Percentiles rank a stretch among this genome's conserved stretches.
These are phyloP conservation scores for Micrastur ruficollis DNA, from an alignment of 2,797 vertebrate genomes.

Conservation along the genomic window DNA sequence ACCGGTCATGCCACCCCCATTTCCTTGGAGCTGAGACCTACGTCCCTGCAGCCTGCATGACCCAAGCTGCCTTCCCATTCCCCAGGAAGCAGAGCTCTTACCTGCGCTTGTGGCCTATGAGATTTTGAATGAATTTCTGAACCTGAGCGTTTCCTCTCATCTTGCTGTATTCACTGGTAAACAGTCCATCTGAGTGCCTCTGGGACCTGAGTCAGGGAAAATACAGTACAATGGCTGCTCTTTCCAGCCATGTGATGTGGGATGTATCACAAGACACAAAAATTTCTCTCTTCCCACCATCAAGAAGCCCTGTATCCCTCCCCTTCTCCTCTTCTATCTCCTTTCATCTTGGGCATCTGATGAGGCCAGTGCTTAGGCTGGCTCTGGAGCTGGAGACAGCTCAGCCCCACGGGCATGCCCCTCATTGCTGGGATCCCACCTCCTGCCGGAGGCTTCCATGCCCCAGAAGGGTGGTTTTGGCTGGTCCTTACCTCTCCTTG, in stretches of 20 bases:
- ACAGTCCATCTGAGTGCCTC: conserved; percentile 71
- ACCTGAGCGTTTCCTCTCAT: conserved; percentile 68
- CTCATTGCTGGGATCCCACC: neutral
- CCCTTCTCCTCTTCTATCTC: neutral
- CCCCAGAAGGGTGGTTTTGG: neutral
- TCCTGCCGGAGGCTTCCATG: accelerated
- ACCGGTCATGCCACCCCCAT: too few species aligned
- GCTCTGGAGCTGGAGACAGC: neutral
- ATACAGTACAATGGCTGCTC: accelerated
- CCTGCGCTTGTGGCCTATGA: conserved; percentile 77
- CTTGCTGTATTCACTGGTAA: conserved; percentile 76
- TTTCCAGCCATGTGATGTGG: accelerated
- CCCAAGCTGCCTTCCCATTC: neutral
- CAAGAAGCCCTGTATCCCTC: neutral
- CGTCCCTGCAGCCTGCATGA: neutral
- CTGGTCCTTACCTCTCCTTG: conserved; percentile 40
- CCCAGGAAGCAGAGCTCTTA: neutral
- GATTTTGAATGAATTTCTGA: conserved; percentile 71
- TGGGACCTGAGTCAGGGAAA: conserved; percentile 28
- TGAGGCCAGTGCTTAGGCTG: neutral
- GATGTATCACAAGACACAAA: neutral
- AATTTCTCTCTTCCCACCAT: neutral
- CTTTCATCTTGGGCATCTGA: neutral
- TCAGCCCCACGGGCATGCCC: neutral
- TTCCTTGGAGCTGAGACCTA: neutral